phyloP scores from a whole-genome alignment of 2,113 vertebrate genomes.

The Callithrix jacchus region DNA sequence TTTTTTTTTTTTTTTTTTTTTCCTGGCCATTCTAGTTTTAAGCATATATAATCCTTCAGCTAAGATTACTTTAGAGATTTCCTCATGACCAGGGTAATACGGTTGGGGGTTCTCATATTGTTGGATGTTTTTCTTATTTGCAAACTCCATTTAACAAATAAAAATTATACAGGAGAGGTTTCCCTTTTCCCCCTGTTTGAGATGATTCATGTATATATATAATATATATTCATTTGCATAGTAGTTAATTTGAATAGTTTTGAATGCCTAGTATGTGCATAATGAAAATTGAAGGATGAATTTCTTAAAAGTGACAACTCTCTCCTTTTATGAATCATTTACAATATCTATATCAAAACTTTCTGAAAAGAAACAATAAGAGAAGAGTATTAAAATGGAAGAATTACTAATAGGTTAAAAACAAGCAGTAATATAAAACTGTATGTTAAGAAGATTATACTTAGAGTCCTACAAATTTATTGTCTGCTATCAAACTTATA shows the following conservation, averaged over 20 bases:
- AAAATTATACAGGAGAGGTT: not conserved
- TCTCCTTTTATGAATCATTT: not conserved
- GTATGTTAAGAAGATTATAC: not conserved
- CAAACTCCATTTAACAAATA: not conserved
- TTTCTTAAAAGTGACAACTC: not conserved
- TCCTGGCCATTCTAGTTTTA: not conserved
- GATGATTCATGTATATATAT: not conserved
- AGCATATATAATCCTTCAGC: not conserved
- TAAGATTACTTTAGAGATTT: not conserved
- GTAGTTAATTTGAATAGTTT: not conserved
- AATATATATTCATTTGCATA: not conserved
- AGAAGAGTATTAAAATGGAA: not conserved
- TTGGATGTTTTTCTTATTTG: not conserved
- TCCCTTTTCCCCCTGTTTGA: not conserved
- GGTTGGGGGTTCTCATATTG: not conserved
- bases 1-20: not conserved
- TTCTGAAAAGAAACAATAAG: not conserved
- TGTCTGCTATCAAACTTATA: not conserved
- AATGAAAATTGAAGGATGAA: not conserved
- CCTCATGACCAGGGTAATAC: not conserved
- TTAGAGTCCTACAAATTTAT: slow-evolving; percentile 65
- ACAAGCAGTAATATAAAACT: not conserved
- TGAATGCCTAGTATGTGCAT: not conserved
- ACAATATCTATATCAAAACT: not conserved
- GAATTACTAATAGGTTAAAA: not conserved